Evolutionary conservation across 2,113 vertebrate species (phyloP), one percentile per base, ranked within the genome.

Genomic region (Calonectris borealis): DNA sequence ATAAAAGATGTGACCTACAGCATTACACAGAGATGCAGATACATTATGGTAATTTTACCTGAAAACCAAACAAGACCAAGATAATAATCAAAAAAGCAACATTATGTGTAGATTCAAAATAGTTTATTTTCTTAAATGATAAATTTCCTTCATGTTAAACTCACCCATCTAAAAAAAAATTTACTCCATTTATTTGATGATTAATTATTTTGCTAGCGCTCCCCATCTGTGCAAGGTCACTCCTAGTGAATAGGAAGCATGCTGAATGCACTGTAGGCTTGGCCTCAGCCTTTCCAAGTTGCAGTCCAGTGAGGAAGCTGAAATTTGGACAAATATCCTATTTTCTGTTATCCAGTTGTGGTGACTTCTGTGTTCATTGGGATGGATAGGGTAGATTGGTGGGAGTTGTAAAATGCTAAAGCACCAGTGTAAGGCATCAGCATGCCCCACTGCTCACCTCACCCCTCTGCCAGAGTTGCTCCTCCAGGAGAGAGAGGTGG

Each of bases 361-460:
- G 6, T 42, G 44, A 4, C 10, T 69, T 27, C 16, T 69, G 7
- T 31, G n/a, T 73, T 80, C 42, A 13, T 32, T 32, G 62, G 42
- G 13, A 10, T 83, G 21, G 36, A 40, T 14, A 31, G 38, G 24
- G 18, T 19, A 38, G 48, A 16, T 15, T 31, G 21, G 14, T 64
- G 69, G 27, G n/a, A 55, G 52, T 6, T 44, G 3, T n/a, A 68
- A 68, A 48, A 22, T 9, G 4, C 6, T 62, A 36, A 84, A 84
- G n/a, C 8, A 15, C 3, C 32, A 48, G 32, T 7, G 16, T 31
- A 25, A 70, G 34, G 9, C 12, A 58, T 34, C 77, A 77, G 13
- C 1, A 0, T 36, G 18, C 12, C 29, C 25, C 12, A 24, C 36
- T 62, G 38, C n/a, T 68, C 57, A 44, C 3, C 1, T 42, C 22